Base-by-base conservation (phyloP, 2,113 vertebrate species). In the Heterotilapia buettikoferi region DNA sequence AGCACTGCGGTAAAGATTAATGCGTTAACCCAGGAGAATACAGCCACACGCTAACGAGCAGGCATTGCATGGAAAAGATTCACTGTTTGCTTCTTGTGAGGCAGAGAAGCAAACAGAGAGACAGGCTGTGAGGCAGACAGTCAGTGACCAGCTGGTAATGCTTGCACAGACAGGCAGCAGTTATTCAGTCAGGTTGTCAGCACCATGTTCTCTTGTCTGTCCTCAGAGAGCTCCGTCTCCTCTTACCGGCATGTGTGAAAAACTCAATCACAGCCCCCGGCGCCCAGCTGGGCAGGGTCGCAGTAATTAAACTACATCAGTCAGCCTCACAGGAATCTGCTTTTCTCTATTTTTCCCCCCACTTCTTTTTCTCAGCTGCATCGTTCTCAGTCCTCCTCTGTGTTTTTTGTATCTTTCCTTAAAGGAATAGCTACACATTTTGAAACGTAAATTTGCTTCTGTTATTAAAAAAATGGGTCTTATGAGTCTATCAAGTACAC, bases 301-400 rank as follows among this genome's bases (percentile, higher is more conserved):
- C 87, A 76, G 91, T 94, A 95, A 96, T 96, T 95, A 95, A 88
- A 95, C 84, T 88, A 84, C 90, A 93, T 88, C 88, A 79, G 84
- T 87, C 90, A 66, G 66, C 73, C 84, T 81, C 87, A 53, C n/a
- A 18, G 50, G 54, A 76, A 82, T 24, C 56, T 21, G 38, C 33
- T 11, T 81, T 87, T 54, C 80, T 87, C 50, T 7, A 40, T 33
- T 80, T n/a, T n/a, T 0, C 5, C 9, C 59, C 29, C 3, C 24
- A 33, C 13, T 40, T 81, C 12, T 76, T 86, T 61, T 56, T 85
- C 45, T 92, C 24, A n/a, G 4, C 40, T 59, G 6, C 52, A 19
- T 53, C 7, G 43, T 33, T 71, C 16, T 3, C 14, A 76, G 21
- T n/a, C 6, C 19, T 36, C 36, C 47, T 43, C 12, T 68, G 45